Conservation (phyloP, 2,888 invertebrate genomes). For the Artemia sp. region DNA sequence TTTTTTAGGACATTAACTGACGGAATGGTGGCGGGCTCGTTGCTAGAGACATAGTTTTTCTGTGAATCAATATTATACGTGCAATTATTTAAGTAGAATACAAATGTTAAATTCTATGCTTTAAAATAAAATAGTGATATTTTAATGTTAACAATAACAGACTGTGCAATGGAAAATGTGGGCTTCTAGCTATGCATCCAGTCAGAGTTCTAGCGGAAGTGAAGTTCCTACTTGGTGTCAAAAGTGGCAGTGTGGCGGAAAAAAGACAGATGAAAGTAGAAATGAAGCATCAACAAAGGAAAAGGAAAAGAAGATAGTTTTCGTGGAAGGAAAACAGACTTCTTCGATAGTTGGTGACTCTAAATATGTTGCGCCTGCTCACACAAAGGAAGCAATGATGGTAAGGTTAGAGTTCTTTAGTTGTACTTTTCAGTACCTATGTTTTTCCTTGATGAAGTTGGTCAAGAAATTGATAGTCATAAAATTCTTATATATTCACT, state of each 20-base stretch:
- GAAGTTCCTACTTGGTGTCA: slow-evolving; percentile 12
- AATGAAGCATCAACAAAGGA: background rate
- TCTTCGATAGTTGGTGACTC: background rate
- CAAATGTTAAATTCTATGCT: no score
- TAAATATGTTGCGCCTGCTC: slow-evolving; percentile 5
- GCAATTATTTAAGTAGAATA: no score
- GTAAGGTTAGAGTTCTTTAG: background rate
- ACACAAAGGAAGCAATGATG: slow-evolving; percentile 9
- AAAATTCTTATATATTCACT: no score
- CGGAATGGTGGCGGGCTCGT: no score
- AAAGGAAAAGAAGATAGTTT: slow-evolving; percentile 12
- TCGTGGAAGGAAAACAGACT: background rate
- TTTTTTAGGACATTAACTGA: no score
- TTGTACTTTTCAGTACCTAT: background rate
- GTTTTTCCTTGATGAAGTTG: no score
- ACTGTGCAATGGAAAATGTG: slow-evolving; percentile 13
- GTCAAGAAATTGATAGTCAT: no score
- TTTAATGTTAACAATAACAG: no score
- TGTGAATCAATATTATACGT: no score
- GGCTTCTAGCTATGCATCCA: background rate
- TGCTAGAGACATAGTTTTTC: no score
- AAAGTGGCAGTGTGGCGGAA: slow-evolving; percentile 5
- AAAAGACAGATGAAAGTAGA: background rate
- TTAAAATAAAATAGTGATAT: no score
- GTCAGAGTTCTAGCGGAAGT: background rate